Conservation (phyloP, 2,888 invertebrate genomes). For the Leptopterna dolabrata region DNA sequence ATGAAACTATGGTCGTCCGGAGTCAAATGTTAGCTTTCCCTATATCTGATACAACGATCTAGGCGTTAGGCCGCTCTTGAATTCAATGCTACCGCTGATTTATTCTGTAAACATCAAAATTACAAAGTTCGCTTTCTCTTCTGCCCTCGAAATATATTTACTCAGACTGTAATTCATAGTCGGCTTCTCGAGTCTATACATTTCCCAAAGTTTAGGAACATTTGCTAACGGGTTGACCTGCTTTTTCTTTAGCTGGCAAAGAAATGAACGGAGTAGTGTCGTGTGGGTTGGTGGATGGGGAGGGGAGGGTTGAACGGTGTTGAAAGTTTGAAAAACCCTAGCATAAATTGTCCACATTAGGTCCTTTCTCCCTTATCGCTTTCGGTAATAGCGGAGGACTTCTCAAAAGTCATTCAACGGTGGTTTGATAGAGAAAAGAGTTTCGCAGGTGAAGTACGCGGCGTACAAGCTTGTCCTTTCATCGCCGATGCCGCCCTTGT, state of each 20-base stretch:
- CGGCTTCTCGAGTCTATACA: constrained; percentile 4
- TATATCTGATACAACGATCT: neutral
- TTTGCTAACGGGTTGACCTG: constrained; percentile 26
- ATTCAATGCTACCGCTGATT: neutral
- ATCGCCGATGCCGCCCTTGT: neutral
- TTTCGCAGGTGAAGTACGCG: neutral
- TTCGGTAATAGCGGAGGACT: neutral
- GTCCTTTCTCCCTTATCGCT: constrained; percentile 2
- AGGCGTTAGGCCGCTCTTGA: neutral
- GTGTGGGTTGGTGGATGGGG: neutral
- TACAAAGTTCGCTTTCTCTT: neutral
- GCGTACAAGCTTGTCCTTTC: neutral
- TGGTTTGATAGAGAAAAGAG: constrained; percentile 16
- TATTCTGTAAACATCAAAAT: neutral
- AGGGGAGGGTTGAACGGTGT: neutral
- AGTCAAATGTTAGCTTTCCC: too few species aligned
- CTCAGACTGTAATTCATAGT: constrained; percentile 10
- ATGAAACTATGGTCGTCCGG: too few species aligned
- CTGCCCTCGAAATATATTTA: neutral
- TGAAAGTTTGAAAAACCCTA: constrained; percentile 22
- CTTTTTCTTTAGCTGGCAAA: constrained; percentile 25
- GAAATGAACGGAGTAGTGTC: neutral
- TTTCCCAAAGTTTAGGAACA: constrained; percentile 5
- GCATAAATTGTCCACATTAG: constrained; percentile 47
- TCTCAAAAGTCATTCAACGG: constrained; percentile 17